phyloP scores from a whole-genome alignment of 2,797 vertebrate species.

The Sebastes kiyomatsui region DNA sequence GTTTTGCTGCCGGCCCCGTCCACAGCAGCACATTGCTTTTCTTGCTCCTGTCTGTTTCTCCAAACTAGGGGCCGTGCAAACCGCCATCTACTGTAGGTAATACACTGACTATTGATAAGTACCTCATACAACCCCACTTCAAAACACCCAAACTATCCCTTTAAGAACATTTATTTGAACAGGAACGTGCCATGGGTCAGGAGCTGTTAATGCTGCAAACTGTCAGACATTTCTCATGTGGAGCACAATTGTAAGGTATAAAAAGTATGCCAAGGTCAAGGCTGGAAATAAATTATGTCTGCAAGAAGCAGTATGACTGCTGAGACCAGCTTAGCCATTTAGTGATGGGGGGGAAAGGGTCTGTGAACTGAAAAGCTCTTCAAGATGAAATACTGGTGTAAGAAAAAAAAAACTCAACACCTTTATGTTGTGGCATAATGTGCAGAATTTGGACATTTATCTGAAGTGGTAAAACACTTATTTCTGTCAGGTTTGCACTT shows the following conservation, averaged over 20 bases:
- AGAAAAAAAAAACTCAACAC: not conserved
- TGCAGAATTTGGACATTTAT: not conserved
- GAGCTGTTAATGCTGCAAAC: slow-evolving; percentile 7
- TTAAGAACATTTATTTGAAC: slow-evolving; percentile 7
- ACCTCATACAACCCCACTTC: not conserved
- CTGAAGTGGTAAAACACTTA: not conserved
- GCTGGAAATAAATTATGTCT: slow-evolving; percentile 48
- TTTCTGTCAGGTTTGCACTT: not conserved
- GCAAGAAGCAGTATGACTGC: slow-evolving; percentile 13
- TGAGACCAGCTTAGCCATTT: slow-evolving; percentile 22
- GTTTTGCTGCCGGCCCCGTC: too few relatives aligned
- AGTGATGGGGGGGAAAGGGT: not conserved
- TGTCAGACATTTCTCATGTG: slow-evolving; percentile 10
- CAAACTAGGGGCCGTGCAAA: not conserved
- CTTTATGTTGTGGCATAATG: not conserved
- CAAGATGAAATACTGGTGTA: slow-evolving; percentile 1
- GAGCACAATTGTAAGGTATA: slow-evolving; percentile 19
- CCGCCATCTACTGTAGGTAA: not conserved
- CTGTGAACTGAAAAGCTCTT: slow-evolving; percentile 3
- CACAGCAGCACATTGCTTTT: too few relatives aligned
- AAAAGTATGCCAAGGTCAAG: slow-evolving; percentile 39
- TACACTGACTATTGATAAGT: not conserved
- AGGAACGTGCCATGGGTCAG: not conserved
- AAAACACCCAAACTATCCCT: rapidly evolving
- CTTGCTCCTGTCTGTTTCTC: not conserved